Base-by-base conservation (phyloP, 2,888 invertebrate genomes). In the Hedychridium roseum region DNA sequence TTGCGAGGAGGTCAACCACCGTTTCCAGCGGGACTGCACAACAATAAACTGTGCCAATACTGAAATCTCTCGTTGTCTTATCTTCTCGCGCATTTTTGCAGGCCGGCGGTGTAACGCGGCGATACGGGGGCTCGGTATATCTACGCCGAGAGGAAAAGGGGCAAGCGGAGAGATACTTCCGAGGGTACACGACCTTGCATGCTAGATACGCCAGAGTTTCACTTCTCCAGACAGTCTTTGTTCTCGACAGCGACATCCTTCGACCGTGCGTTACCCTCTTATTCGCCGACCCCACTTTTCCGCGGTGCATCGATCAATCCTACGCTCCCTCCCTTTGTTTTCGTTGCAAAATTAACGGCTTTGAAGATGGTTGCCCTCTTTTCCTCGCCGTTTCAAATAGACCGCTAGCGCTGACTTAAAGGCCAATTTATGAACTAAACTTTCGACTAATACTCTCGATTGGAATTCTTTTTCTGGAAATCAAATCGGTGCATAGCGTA, bases 231-330 rank as follows among this genome's bases (percentile, higher is more conserved):
- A 60, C 61, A 46, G 51, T 50, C 61, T 70, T 69, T 70, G 64
- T 68, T 67, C 63, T 48, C 39, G 42, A 50, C 52, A 58, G 62
- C 54, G 60, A 57, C 59, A 64, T 65, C 67, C 68, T 62, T 61
- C 31, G 17, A 32, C 55, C 51, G 61, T 62, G 64, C 67, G 67
- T 66, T 64, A 68, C 64, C 64, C 65, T n/a, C n/a, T 66, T 65
- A 69, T 68, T 68, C 62, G 60, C 59, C 60, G 61, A 66, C 64
- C 69, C 66, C 65, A 56, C 60, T 62, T 63, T 54, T 52, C 50
- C 57, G 43, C 53, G 32, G 56, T 54, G 53, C 60, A 64, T 70
- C 67, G 62, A 68, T 65, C 62, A 9, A 7, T 15, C 18, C 35
- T n/a, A n/a, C 15, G 4, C 18, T 35, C n/a, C 18, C 18, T 6